Conservation (phyloP, 2,888 invertebrate genomes). For the Chouioia cunea region DNA sequence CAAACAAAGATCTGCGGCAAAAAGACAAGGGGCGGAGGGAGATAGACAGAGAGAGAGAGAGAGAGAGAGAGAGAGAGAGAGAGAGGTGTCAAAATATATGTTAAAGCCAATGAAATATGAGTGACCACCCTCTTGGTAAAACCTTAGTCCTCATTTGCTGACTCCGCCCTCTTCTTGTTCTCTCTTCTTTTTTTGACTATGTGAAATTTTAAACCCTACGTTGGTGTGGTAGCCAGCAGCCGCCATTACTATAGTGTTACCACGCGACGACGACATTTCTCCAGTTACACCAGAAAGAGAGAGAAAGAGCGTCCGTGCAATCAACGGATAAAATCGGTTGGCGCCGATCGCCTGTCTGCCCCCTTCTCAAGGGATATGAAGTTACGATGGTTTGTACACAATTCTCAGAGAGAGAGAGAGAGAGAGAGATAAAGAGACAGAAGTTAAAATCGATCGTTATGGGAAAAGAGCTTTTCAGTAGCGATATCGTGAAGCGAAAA, state of each 20-base stretch:
- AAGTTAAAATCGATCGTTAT: slow-evolving; percentile 34
- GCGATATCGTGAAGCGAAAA: background rate
- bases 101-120: no score
- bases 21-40: background rate
- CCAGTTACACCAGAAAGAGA: background rate
- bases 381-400: slow-evolving; percentile 36
- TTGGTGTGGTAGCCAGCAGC: no score
- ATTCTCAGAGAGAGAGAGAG: slow-evolving; percentile 12
- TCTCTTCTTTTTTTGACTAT: no score
- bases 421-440: no score
- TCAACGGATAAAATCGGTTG: background rate
- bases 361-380: slow-evolving; percentile 18
- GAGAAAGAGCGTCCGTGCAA: background rate
- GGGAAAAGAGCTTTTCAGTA: slow-evolving; percentile 27
- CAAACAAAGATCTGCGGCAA: background rate
- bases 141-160: no score
- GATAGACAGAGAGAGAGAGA: background rate
- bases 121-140: no score
- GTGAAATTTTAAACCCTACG: no score
- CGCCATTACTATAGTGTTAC: no score
- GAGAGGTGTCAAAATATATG: slow-evolving; percentile 7
- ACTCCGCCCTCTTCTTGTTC: no score
- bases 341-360: background rate
- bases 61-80: slow-evolving; percentile 9
- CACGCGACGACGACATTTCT: no score